Conservation (phyloP, 1,140 invertebrate species). For the Laupala kohalensis region DNA sequence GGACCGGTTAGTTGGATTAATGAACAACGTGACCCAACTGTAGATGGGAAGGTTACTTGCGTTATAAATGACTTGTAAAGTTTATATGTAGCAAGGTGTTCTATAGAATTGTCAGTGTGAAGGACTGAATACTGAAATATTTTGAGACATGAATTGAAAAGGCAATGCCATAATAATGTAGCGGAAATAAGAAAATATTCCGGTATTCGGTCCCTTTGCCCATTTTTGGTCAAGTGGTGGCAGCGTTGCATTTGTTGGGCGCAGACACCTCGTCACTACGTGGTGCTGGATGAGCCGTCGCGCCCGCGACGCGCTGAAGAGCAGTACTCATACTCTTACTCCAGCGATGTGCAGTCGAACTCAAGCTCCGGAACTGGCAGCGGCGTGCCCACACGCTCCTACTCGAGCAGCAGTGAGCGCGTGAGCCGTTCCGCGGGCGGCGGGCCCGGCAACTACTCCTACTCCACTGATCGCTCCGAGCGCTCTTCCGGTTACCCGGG, state of each 20-base stretch:
- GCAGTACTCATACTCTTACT: conserved; percentile 72
- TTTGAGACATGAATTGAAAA: neutral
- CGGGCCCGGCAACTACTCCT: conserved; percentile 53
- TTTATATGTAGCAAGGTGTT: no score
- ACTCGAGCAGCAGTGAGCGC: conserved; percentile 50
- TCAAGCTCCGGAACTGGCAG: conserved; percentile 30
- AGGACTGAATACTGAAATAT: no score
- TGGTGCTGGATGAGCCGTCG: conserved; percentile 61
- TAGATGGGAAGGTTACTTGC: no score
- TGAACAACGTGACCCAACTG: no score
- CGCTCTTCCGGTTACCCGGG: conserved; percentile 55
- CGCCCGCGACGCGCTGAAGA: conserved; percentile 50
- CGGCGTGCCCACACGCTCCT: conserved; percentile 43
- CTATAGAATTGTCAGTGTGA: no score
- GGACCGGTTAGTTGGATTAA: no score
- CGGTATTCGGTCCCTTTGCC: no score
- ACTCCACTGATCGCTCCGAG: conserved; percentile 54
- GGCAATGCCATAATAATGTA: neutral
- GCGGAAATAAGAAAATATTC: neutral
- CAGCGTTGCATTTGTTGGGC: neutral
- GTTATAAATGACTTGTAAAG: no score
- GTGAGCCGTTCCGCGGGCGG: conserved; percentile 41
- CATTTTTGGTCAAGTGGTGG: no score
- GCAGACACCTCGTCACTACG: conserved; percentile 71
- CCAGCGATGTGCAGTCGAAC: conserved; percentile 37